Conservation (phyloP, 2,888 invertebrate genomes). For the Eupithecia exiguata region DNA sequence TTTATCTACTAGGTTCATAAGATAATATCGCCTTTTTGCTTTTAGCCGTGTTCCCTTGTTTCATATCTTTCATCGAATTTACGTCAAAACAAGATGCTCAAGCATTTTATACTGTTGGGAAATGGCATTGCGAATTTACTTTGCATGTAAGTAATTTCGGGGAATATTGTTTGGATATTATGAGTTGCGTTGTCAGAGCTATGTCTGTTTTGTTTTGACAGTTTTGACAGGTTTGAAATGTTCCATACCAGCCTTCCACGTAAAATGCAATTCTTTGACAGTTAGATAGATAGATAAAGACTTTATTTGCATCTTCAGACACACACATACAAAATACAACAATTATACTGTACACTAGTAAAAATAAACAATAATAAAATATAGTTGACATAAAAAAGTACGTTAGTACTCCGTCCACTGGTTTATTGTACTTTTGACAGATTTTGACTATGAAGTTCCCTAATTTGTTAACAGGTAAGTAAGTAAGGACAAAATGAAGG, state of each 20-base stretch:
- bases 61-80: not conserved
- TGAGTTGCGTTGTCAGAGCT: not conserved
- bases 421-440: not conserved
- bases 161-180: slow-evolving; percentile 3
- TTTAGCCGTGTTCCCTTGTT: not conserved
- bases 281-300: too few species aligned
- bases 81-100: slow-evolving; percentile 2
- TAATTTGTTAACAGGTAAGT: too few species aligned
- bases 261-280: too few species aligned
- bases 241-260: not conserved
- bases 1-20: not conserved
- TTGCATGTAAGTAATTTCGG: slow-evolving; percentile 3
- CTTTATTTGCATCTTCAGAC: too few species aligned
- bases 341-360: too few species aligned
- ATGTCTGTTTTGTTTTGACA: not conserved
- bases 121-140: not conserved
- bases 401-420: not conserved
- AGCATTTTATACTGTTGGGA: slow-evolving; percentile 2
- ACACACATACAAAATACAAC: too few species aligned
- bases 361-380: too few species aligned
- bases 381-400: too few species aligned
- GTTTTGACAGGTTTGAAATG: not conserved
- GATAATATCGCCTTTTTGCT: not conserved
- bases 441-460: too few species aligned
- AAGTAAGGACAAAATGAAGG: not conserved